Evolutionary conservation across 1,140 invertebrate species (phyloP).

Genomic region (Brachionus paranguensis): DNA sequence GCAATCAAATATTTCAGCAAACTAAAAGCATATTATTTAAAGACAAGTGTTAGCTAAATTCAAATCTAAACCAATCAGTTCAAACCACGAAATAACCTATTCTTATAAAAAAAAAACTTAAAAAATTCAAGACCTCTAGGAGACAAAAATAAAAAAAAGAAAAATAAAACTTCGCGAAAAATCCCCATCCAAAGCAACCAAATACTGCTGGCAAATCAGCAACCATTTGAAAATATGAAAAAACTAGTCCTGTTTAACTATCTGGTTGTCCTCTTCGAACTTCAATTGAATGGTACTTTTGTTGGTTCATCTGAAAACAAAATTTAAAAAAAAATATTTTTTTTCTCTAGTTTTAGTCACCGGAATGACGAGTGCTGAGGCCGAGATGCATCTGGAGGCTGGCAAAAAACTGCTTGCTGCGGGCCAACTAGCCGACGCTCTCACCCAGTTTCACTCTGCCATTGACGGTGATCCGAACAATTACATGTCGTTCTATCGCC

Average conservation of each 20-base stretch:
- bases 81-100: constrained; percentile 33
- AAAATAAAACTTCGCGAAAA: neutral
- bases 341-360: constrained; percentile 41
- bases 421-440: constrained; percentile 87
- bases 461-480: constrained; percentile 92
- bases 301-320: neutral
- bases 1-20: neutral
- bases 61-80: constrained; percentile 39
- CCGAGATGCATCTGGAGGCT: constrained; percentile 84
- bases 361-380: constrained; percentile 60
- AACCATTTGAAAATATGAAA: constrained; percentile 7
- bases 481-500: constrained; percentile 73
- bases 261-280: neutral
- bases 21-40: neutral
- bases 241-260: neutral
- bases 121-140: neutral
- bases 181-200: neutral
- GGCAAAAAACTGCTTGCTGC: constrained; percentile 80
- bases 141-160: neutral
- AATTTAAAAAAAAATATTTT: neutral
- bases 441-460: constrained; percentile 94
- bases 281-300: constrained; percentile 11
- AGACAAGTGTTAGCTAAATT: constrained; percentile 23
- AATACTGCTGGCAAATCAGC: neutral
- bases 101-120: neutral